These are phyloP conservation scores for Cephalotes varians DNA, from an alignment of 2,888 invertebrate species.

Conservation along the genomic window DNA sequence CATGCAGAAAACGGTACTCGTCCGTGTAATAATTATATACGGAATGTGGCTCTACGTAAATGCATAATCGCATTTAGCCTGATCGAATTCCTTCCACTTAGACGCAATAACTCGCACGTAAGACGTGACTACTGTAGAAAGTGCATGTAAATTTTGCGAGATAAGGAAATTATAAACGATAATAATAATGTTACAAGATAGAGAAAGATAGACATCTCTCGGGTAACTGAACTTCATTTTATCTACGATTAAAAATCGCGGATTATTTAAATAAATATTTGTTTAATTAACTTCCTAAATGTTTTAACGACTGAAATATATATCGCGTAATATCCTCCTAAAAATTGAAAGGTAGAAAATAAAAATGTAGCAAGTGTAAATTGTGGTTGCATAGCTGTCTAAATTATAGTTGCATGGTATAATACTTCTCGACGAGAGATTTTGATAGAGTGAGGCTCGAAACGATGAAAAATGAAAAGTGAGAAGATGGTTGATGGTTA, in stretches of 20 bases:
- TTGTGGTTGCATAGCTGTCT: background rate
- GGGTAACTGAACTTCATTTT: background rate
- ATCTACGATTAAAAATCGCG: background rate
- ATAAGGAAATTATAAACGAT: slow-evolving; percentile 17
- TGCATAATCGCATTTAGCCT: slow-evolving; percentile 35
- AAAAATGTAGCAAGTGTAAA: background rate
- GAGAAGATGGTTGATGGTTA: background rate
- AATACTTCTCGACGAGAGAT: background rate
- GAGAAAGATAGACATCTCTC: background rate
- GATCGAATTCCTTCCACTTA: slow-evolving; percentile 49
- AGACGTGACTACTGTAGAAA: slow-evolving; percentile 3
- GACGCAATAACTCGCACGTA: slow-evolving; percentile 12
- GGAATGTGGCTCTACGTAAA: slow-evolving; percentile 25
- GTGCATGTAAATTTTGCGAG: background rate
- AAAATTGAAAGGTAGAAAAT: background rate
- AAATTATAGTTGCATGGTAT: background rate
- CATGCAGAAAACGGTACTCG: slow-evolving; percentile 42
- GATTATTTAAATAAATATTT: background rate
- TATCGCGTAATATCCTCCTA: background rate
- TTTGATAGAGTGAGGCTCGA: background rate
- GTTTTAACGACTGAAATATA: background rate
- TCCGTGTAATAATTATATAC: slow-evolving; percentile 39
- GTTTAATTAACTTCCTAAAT: background rate
- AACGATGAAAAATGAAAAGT: slow-evolving; percentile 8
- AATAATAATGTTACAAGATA: background rate